Conservation (phyloP, 2,888 invertebrate genomes). For the Volucella zonaria region DNA sequence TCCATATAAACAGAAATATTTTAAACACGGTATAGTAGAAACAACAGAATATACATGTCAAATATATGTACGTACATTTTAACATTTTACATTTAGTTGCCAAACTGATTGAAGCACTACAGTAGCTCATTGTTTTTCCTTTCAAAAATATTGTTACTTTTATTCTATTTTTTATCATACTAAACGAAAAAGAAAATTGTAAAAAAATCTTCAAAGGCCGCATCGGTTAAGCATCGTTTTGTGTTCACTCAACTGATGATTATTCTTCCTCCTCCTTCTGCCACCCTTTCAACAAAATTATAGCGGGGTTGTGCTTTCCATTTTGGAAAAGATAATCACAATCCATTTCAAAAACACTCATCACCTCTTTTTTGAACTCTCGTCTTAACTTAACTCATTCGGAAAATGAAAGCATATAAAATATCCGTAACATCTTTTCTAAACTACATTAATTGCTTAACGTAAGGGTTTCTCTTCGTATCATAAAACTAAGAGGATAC, state of each 20-base stretch:
- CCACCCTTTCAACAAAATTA: background rate
- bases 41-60: too few species aligned
- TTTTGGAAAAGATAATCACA: constrained; percentile 58
- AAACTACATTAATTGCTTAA: constrained; percentile 52
- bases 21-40: too few species aligned
- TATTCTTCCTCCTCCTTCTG: constrained; percentile 39
- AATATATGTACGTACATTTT: too few species aligned
- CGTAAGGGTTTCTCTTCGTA: constrained; percentile 13
- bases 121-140: too few species aligned
- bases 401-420: constrained; percentile 73
- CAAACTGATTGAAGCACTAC: too few species aligned
- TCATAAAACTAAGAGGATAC: constrained; percentile 3
- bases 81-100: too few species aligned
- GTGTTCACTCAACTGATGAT: constrained; percentile 71
- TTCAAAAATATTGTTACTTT: background rate
- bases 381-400: constrained; percentile 60
- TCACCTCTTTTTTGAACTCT: constrained; percentile 33
- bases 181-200: background rate
- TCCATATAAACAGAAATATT: too few species aligned
- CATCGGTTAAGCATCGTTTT: constrained; percentile 67
- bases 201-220: constrained; percentile 61
- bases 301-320: constrained; percentile 27
- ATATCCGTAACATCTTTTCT: constrained; percentile 54
- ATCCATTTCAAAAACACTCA: constrained; percentile 72
- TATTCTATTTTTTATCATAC: constrained; percentile 25